Conservation (phyloP, 2,888 invertebrate species). For the Leucoma salicis region DNA sequence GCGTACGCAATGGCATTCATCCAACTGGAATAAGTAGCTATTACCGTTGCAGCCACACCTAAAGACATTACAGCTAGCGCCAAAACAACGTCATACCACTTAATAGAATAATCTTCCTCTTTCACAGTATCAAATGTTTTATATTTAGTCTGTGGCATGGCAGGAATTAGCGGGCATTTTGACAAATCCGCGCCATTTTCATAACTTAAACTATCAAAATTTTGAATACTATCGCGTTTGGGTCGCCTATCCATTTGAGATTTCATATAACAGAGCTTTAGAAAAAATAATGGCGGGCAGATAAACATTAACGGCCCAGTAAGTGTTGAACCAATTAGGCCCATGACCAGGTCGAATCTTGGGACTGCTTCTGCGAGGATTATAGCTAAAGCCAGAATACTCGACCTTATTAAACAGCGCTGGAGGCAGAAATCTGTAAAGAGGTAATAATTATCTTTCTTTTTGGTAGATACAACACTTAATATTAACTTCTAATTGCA, state of each 20-base stretch:
- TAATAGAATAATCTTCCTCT: constrained; percentile 50
- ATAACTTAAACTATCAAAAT: not conserved
- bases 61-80: constrained; percentile 82
- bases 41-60: constrained; percentile 84
- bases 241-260: constrained; percentile 31
- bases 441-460: not conserved
- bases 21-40: constrained; percentile 88
- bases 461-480: no score
- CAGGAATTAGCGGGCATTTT: constrained; percentile 50
- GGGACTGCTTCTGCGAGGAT: constrained; percentile 92
- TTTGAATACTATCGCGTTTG: constrained; percentile 6
- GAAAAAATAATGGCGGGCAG: constrained; percentile 91
- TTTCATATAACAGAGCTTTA: constrained; percentile 83
- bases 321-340: constrained; percentile 91
- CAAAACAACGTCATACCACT: constrained; percentile 75
- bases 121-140: constrained; percentile 50
- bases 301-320: constrained; percentile 93
- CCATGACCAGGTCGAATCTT: constrained; percentile 92
- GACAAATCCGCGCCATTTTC: constrained; percentile 33
- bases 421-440: constrained; percentile 87
- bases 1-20: constrained; percentile 84
- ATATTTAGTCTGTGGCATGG: constrained; percentile 47
- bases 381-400: constrained; percentile 86
- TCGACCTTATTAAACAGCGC: constrained; percentile 87
- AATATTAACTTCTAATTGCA: no score